Base-by-base conservation (phyloP, 2,113 vertebrate species). In the Nothoprocta pentlandii region DNA sequence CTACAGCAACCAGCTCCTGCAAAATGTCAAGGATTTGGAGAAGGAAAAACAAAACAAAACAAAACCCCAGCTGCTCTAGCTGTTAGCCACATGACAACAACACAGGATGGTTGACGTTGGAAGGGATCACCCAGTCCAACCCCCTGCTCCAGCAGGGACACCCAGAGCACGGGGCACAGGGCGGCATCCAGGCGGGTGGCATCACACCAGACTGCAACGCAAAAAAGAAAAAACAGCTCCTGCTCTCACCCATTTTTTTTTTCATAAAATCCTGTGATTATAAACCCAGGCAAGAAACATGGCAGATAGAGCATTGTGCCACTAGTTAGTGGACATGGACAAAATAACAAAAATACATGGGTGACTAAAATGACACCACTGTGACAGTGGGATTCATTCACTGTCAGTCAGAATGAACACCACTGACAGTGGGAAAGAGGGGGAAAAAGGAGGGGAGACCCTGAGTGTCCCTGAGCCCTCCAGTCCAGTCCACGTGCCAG, bases 251-350 rank as follows among this genome's bases (percentile, higher is more conserved):
- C 34, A 54, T 64, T 47, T 80, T 67, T 39, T 39, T 39, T 39
- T 85, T 19, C 47, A 89, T 28, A 16, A 25, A 12, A 34, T 9
- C 81, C 17, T 34, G 20, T 62, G 44, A 92, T 59, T 54, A 75
- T 62, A 85, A 96, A 93, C 67, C 73, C 70, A 80, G 82, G 80
- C 58, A 92, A 85, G 23, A 97, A 77, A 87, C 1, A 77, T 0
- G 47, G 47, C 68, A 96, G 80, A 93, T 67, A 14, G 10, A 77
- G 61, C 12, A 46, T 66, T 19, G 46, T 39, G 77, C 68, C 36
- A 6, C 36, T 8, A 39, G 16, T 21, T 67, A 68, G 28, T 21
- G n/a, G 41, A 75, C 17, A 87, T 14, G 14, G 25, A 21, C 25
- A 9, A 79, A 94, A 90, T 42, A 90, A 71, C 69, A 81, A 42